Conservation (phyloP, 2,888 invertebrate genomes). For the Chaitophorus viminalis region DNA sequence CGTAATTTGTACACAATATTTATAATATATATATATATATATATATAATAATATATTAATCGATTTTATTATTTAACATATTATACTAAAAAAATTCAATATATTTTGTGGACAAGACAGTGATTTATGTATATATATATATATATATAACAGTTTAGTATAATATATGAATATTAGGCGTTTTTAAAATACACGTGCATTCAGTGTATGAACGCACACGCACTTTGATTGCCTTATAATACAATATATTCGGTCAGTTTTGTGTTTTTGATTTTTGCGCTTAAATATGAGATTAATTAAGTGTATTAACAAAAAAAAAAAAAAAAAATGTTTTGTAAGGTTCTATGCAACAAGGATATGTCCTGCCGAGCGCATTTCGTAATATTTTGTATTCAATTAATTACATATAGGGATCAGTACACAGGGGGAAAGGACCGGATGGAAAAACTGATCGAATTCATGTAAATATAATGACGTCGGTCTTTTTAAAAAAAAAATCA, state of each 20-base stretch:
- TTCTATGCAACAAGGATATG: not conserved
- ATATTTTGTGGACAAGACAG: not conserved
- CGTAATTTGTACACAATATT: constrained; percentile 48
- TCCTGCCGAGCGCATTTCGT: not conserved
- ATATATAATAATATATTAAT: not conserved
- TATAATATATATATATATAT: constrained; percentile 30
- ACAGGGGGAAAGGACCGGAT: not conserved
- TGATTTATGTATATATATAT: not conserved
- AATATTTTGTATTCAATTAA: not conserved
- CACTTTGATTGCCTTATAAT: not conserved
- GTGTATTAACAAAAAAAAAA: constrained; percentile 14
- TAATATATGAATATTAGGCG: too few relatives aligned
- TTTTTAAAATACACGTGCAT: not conserved
- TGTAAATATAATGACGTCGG: not conserved
- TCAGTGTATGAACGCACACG: not conserved
- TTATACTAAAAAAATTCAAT: not conserved
- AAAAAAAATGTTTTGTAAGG: not conserved
- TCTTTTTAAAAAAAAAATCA: constrained; percentile 40
- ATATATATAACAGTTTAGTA: too few relatives aligned
- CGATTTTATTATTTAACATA: constrained; percentile 29
- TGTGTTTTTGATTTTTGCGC: constrained; percentile 46
- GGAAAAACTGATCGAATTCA: not conserved
- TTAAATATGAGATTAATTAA: constrained; percentile 35
- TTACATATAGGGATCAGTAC: not conserved
- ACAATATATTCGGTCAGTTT: not conserved